These are phyloP conservation scores for Alectura lathami DNA, from an alignment of 2,113 vertebrate species.

Conservation along the genomic window DNA sequence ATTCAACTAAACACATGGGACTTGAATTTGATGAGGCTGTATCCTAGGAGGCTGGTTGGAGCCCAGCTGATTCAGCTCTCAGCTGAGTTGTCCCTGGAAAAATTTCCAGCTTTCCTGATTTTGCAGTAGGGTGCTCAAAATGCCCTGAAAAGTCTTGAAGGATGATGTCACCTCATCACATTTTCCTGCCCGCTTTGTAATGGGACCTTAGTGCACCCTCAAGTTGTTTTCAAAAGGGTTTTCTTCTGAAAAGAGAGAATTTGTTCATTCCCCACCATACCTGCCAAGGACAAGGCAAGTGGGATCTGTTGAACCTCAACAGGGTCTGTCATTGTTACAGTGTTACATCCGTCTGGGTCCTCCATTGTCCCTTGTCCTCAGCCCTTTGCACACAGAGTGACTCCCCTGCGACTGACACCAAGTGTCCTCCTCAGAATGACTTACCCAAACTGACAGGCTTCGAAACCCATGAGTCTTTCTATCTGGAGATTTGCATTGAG, in stretches of 20 bases:
- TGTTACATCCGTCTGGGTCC: neutral
- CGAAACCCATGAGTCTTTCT: neutral
- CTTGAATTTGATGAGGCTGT: slow-evolving; percentile 22
- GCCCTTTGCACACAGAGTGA: neutral
- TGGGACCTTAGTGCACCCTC: neutral
- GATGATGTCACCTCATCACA: neutral
- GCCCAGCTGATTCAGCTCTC: slow-evolving; percentile 30
- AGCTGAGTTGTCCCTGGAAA: neutral
- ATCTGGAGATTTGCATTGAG: neutral
- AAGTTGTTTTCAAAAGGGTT: neutral
- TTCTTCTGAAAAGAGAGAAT: neutral
- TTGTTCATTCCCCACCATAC: neutral
- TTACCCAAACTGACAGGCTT: neutral
- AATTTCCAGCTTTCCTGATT: slow-evolving; percentile 1
- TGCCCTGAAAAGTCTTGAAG: neutral
- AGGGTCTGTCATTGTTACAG: neutral
- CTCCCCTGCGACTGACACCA: neutral
- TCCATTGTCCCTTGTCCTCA: neutral
- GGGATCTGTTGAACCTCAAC: neutral
- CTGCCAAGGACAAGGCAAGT: neutral
- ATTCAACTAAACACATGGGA: slow-evolving; percentile 14
- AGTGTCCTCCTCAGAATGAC: neutral
- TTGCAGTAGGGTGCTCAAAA: neutral
- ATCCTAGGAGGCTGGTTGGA: neutral
- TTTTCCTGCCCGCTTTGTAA: neutral